Conservation (phyloP, 2,797 vertebrate species). For the Antennarius maculatus region DNA sequence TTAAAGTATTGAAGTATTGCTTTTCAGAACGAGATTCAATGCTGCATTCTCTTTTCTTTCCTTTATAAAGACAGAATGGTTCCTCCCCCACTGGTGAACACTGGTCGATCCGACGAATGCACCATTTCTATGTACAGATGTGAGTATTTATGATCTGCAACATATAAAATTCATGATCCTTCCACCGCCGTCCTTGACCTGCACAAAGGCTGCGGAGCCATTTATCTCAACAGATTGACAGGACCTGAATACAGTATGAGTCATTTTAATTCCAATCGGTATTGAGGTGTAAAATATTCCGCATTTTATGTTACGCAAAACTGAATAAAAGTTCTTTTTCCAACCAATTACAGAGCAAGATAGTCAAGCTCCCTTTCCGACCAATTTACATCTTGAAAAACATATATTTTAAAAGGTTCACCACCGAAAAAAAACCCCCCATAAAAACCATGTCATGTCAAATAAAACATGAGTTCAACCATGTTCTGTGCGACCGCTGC, state of each 20-base stretch:
- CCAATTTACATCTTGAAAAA: conserved; percentile 19
- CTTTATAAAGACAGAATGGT: conserved; percentile 4
- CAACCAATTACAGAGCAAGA: conserved; percentile 17
- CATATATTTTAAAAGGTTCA: conserved; percentile 15
- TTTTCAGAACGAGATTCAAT: too few species aligned
- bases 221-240: conserved; percentile 20
- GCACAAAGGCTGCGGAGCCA: conserved; percentile 32
- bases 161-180: conserved; percentile 53
- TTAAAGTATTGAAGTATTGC: too few species aligned
- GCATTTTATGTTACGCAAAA: conserved; percentile 54
- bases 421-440: conserved; percentile 17
- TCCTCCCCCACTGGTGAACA: background rate
- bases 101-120: conserved; percentile 23
- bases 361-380: conserved; percentile 12
- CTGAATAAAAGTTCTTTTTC: conserved; percentile 37
- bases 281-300: conserved; percentile 47
- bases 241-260: conserved; percentile 48
- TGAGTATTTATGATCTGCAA: conserved; percentile 49
- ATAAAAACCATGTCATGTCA: conserved; percentile 10
- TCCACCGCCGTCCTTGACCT: conserved; percentile 44
- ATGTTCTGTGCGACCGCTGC: conserved; percentile 19
- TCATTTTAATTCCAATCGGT: conserved; percentile 47
- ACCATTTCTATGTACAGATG: conserved; percentile 20
- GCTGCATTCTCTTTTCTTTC: background rate
- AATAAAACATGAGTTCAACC: conserved; percentile 39